phyloP scores from a whole-genome alignment of 2,113 vertebrate genomes.

The Raja brachyura region DNA sequence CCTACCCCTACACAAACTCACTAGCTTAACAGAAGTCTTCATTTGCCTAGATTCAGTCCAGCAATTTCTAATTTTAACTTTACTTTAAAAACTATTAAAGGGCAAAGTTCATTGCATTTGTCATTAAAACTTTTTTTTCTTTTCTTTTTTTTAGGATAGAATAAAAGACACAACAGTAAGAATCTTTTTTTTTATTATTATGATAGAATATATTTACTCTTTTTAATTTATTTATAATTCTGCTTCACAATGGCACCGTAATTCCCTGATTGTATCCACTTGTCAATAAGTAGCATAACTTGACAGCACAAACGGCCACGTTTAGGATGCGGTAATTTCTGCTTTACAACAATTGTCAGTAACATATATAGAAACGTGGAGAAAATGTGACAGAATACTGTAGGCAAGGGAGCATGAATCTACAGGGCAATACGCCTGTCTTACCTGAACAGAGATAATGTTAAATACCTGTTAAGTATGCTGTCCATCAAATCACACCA shows the following conservation, averaged over 20 bases:
- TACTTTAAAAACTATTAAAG: conserved; percentile 21
- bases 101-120: conserved; percentile 33
- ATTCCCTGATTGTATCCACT: conserved; percentile 26
- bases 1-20: not conserved
- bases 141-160: conserved; percentile 38
- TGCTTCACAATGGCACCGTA: conserved; percentile 24
- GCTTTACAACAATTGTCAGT: not conserved
- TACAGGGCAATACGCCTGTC: not conserved
- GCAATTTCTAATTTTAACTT: not conserved
- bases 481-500: too few relatives aligned
- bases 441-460: too few relatives aligned
- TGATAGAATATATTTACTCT: conserved; percentile 21
- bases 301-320: not conserved
- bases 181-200: conserved; percentile 36
- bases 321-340: not conserved
- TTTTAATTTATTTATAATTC: conserved; percentile 34
- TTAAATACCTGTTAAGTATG: too few relatives aligned
- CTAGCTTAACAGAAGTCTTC: not conserved
- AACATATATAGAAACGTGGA: not conserved
- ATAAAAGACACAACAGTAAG: conserved; percentile 38
- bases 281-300: not conserved
- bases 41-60: conserved; percentile 11
- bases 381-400: not conserved
- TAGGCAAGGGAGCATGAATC: not conserved
- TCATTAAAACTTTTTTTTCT: conserved; percentile 36